Percentiles rank a stretch among this genome's conserved stretches.
Evolutionary conservation across 2,888 invertebrate species (phyloP).

Genomic region (Drosophila affinis): DNA sequence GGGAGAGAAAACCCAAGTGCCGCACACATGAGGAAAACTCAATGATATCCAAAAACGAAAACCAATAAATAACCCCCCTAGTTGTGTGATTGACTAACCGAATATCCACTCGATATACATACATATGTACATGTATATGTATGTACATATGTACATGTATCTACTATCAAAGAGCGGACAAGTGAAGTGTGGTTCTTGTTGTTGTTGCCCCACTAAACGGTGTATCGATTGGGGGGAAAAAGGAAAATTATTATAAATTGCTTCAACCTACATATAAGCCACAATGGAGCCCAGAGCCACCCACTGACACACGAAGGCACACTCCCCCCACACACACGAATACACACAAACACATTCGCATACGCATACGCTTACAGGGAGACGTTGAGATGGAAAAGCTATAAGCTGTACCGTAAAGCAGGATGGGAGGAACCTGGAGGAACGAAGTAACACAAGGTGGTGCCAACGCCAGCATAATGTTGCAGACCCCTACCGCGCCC

Average conservation of each 20-base stretch:
- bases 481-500: slow-evolving; percentile 30
- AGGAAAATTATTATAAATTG: slow-evolving; percentile 80
- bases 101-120: background rate
- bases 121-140: background rate
- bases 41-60: slow-evolving; percentile 4
- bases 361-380: slow-evolving; percentile 38
- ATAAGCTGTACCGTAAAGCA: slow-evolving; percentile 69
- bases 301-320: slow-evolving; percentile 24
- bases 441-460: slow-evolving; percentile 30
- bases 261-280: slow-evolving; percentile 79
- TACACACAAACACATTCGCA: background rate
- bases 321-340: slow-evolving; percentile 13
- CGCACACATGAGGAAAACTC: slow-evolving; percentile 6
- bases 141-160: background rate
- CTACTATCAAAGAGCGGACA: slow-evolving; percentile 25
- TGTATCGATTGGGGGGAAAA: slow-evolving; percentile 76
- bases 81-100: slow-evolving; percentile 1
- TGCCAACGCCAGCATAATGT: slow-evolving; percentile 67
- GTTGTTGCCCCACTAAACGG: slow-evolving; percentile 45
- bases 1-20: slow-evolving; percentile 14
- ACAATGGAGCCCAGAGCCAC: slow-evolving; percentile 21
- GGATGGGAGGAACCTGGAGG: background rate
- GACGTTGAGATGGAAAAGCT: slow-evolving; percentile 69
- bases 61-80: background rate
- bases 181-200: slow-evolving; percentile 1